phyloP scores from a whole-genome alignment of 2,113 vertebrate species.

The Ophthalmolycus amberensis region DNA sequence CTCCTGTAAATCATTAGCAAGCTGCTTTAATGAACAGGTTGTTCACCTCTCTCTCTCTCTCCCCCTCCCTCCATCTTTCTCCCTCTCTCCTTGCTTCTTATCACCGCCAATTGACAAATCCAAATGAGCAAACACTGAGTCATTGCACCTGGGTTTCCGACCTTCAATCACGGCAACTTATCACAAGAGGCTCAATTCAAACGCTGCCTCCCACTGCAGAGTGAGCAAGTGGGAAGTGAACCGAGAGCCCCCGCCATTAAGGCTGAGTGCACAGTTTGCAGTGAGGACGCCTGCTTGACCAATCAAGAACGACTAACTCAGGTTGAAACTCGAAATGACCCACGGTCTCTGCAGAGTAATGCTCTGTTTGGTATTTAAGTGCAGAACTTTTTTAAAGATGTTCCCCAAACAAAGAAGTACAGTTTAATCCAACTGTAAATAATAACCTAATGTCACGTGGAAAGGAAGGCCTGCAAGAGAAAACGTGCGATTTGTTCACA shows the following conservation, averaged over 20 bases:
- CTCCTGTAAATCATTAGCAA: conserved; percentile 77
- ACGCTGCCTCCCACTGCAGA: conserved; percentile 24
- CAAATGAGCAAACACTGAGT: conserved; percentile 77
- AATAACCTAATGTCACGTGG: conserved; percentile 21
- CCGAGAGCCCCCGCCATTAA: neutral
- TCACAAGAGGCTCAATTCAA: conserved; percentile 56
- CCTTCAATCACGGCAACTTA: conserved; percentile 73
- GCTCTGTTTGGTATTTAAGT: conserved; percentile 18
- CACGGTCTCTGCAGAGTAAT: conserved; percentile 11
- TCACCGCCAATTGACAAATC: conserved; percentile 69
- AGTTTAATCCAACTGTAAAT: conserved; percentile 27
- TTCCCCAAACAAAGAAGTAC: neutral
- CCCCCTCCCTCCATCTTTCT: conserved; percentile 11
- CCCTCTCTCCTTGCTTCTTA: conserved; percentile 46
- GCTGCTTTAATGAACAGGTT: conserved; percentile 66
- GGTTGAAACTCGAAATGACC: conserved; percentile 9
- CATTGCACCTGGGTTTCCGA: conserved; percentile 66
- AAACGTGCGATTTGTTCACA: conserved; percentile 15
- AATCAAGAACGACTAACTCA: neutral
- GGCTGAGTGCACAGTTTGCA: conserved; percentile 1
- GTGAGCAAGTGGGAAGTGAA: conserved; percentile 33
- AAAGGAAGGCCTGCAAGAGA: neutral
- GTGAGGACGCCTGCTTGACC: conserved; percentile 7
- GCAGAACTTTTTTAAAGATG: conserved; percentile 6
- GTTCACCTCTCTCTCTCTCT: conserved; percentile 32